phyloP scores from a whole-genome alignment of 2,113 vertebrate genomes.

The Boulengerochromis microlepis region DNA sequence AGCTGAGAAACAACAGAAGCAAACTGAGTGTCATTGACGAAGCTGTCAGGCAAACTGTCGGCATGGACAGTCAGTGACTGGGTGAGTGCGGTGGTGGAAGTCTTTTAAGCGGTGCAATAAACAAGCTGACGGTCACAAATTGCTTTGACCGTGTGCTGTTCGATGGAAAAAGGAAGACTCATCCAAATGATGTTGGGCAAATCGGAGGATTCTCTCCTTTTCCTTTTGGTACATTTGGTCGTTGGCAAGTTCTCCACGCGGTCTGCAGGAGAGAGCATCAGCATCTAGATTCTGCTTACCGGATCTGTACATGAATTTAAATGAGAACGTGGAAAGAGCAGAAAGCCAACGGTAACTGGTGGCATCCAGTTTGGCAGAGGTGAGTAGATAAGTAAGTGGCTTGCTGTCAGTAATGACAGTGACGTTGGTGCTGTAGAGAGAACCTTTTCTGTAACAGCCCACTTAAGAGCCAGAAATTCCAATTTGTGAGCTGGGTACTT shows the following conservation, averaged over 20 bases:
- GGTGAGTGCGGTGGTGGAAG: background rate
- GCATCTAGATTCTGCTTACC: background rate
- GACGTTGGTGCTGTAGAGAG: background rate
- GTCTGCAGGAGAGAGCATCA: too few relatives aligned
- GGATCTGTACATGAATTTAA: background rate
- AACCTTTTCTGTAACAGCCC: background rate
- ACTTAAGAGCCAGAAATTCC: background rate
- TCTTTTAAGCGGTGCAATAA: background rate
- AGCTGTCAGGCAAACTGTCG: background rate
- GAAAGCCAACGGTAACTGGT: background rate
- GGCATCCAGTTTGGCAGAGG: background rate
- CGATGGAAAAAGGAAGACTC: background rate
- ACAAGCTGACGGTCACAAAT: background rate
- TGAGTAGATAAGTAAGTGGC: background rate
- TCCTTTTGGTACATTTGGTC: background rate
- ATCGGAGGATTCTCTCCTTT: background rate
- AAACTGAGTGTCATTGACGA: background rate
- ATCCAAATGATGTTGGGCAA: background rate
- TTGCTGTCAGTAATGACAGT: background rate
- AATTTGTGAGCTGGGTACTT: background rate
- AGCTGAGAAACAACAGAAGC: background rate
- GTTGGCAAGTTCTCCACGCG: too few relatives aligned
- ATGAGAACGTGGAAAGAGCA: background rate
- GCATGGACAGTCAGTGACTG: background rate
- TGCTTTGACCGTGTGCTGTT: background rate